These are phyloP conservation scores for Polydrusus pterygomalis DNA, from an alignment of 2,888 invertebrate genomes.

Conservation along the genomic window DNA sequence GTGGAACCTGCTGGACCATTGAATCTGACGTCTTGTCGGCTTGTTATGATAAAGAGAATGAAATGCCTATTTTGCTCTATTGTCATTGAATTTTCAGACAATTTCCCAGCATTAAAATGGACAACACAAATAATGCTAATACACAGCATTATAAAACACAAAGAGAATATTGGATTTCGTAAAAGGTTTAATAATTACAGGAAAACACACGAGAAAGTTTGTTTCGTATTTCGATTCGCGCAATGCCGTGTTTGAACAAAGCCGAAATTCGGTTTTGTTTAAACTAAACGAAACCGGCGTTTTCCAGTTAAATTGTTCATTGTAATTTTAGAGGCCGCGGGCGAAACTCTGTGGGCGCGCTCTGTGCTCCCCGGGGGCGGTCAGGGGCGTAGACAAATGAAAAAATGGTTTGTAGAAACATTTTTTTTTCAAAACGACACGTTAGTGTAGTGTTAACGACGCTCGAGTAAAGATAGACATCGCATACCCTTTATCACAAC, in stretches of 20 bases:
- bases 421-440: too few species aligned
- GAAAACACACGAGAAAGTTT: constrained; percentile 23
- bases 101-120: too few species aligned
- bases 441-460: too few species aligned
- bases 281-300: constrained; percentile 45
- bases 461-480: too few species aligned
- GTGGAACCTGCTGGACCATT: too few species aligned
- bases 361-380: constrained; percentile 11
- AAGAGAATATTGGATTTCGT: neutral
- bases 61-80: too few species aligned
- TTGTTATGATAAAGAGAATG: too few species aligned
- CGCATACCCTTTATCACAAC: too few species aligned
- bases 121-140: too few species aligned
- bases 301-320: constrained; percentile 50
- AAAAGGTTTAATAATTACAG: constrained; percentile 1
- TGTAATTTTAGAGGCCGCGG: constrained; percentile 43
- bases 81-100: too few species aligned
- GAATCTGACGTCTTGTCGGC: too few species aligned
- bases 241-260: constrained; percentile 34
- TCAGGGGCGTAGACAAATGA: constrained; percentile 17
- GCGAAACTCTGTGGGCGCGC: constrained; percentile 39
- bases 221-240: constrained; percentile 21
- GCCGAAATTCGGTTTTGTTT: constrained; percentile 47
- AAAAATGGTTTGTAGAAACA: neutral
- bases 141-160: too few species aligned